phyloP scores from a whole-genome alignment of 2,888 invertebrate species.

The Gandaritis pyraliata region DNA sequence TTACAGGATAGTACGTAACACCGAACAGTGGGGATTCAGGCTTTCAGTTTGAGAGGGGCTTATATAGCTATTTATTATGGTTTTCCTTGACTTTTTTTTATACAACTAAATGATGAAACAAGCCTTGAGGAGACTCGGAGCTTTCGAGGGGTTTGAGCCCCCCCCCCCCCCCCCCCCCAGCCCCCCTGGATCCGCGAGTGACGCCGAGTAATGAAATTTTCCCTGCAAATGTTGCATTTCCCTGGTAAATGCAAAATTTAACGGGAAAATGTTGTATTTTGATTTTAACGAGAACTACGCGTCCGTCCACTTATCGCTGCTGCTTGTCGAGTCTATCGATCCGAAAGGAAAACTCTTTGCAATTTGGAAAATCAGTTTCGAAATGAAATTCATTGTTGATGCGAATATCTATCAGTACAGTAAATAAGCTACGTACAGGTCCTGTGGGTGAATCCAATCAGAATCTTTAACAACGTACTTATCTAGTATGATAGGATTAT shows the following conservation, averaged over 20 bases:
- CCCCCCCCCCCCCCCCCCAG: no score
- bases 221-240: slow-evolving; percentile 21
- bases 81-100: no score
- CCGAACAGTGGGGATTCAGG: no score
- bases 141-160: no score
- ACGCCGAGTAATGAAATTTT: slow-evolving; percentile 23
- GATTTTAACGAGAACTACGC: slow-evolving; percentile 24
- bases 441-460: no score
- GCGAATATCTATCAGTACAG: no score
- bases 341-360: slow-evolving; percentile 18
- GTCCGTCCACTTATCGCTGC: slow-evolving; percentile 15
- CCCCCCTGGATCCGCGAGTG: no score
- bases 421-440: no score
- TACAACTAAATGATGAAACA: no score
- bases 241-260: slow-evolving; percentile 20
- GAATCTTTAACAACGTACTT: neutral
- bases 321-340: slow-evolving; percentile 18
- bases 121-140: no score
- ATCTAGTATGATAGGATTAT: neutral
- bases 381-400: slow-evolving; percentile 18
- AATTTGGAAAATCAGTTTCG: slow-evolving; percentile 18
- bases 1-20: slow-evolving; percentile 26
- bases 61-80: no score
- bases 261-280: slow-evolving; percentile 18
- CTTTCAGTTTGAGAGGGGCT: no score